These are phyloP conservation scores for Myrmecobius fasciatus DNA, from an alignment of 2,113 vertebrate species.

Conservation along the genomic window DNA sequence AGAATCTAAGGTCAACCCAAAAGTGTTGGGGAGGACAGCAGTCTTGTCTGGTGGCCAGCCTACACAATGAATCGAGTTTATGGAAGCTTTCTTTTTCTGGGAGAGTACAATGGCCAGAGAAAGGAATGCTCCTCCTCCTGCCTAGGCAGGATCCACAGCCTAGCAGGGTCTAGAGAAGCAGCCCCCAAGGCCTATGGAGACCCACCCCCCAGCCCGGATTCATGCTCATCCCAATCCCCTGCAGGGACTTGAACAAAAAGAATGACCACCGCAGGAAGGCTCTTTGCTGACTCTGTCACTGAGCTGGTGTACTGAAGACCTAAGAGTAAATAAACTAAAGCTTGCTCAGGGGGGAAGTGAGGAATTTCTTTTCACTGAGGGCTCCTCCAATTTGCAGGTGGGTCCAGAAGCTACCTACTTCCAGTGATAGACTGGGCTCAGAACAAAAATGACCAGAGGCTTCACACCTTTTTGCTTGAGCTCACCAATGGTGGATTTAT, in stretches of 20 bases:
- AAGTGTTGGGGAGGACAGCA: background rate
- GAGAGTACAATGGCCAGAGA: background rate
- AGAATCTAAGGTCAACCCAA: background rate
- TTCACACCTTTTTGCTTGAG: conserved; percentile 54
- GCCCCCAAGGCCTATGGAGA: background rate
- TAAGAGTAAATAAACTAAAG: conserved; percentile 1
- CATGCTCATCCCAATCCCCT: background rate
- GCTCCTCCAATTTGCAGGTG: background rate
- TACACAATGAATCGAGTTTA: background rate
- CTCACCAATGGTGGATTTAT: conserved; percentile 77
- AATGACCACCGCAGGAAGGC: background rate
- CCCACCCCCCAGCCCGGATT: background rate
- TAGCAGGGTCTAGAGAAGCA: background rate
- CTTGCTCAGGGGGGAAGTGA: background rate
- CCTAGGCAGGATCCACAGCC: background rate
- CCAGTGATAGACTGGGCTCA: background rate
- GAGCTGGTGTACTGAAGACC: background rate
- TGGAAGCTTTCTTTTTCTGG: background rate
- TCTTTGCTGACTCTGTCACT: background rate
- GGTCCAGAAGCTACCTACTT: background rate
- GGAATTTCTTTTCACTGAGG: conserved; percentile 30
- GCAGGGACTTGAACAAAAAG: background rate
- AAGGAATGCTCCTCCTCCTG: background rate
- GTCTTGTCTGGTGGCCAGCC: too few species aligned
- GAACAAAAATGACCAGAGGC: conserved; percentile 44